Evolutionary conservation across 2,797 vertebrate species (phyloP).

Genomic region (Megaceryle alcyon): DNA sequence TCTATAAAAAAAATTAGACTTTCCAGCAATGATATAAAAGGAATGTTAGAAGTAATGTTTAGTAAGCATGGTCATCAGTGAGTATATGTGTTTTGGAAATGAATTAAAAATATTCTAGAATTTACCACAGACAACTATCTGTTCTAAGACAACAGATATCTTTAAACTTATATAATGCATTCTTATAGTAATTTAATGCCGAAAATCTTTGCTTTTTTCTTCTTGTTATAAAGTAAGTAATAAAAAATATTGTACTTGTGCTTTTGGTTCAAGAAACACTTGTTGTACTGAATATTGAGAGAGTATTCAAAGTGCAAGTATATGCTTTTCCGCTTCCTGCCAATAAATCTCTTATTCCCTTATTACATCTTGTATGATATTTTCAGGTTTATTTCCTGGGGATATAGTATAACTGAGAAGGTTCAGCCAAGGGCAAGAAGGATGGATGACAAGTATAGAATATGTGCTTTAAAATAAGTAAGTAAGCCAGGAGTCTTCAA

Average conservation of each 20-base stretch:
- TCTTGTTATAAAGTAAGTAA: background rate
- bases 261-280: background rate
- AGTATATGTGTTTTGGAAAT: background rate
- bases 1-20: background rate
- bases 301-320: background rate
- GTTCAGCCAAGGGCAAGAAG: background rate
- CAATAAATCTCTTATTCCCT: background rate
- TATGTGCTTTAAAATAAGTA: background rate
- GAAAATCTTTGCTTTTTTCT: background rate
- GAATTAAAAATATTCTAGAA: background rate
- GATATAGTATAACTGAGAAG: background rate
- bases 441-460: background rate
- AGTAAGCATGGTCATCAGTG: rapidly evolving
- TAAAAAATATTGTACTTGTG: background rate
- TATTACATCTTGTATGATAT: background rate
- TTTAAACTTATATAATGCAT: background rate
- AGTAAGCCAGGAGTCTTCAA: background rate
- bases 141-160: background rate
- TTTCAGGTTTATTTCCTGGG: background rate
- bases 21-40: background rate
- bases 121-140: background rate
- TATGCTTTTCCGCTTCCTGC: background rate
- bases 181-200: background rate
- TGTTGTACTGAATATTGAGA: background rate
- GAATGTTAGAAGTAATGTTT: background rate